These are phyloP conservation scores for Charina bottae DNA, from an alignment of 2,113 vertebrate species.

Conservation along the genomic window DNA sequence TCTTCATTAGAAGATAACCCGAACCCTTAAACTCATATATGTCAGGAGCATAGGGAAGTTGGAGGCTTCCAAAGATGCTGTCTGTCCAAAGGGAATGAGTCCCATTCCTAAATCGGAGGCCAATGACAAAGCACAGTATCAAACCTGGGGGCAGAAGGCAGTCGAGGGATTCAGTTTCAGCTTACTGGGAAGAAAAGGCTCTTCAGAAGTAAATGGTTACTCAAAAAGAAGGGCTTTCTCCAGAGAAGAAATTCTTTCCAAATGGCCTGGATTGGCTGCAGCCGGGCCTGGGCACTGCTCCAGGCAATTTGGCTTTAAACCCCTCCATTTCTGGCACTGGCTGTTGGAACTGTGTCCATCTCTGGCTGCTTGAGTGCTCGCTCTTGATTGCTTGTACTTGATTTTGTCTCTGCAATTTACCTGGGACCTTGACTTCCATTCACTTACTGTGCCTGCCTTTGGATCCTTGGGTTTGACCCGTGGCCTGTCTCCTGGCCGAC, in stretches of 20 bases:
- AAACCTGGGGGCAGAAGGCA: background rate
- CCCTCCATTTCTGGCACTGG: background rate
- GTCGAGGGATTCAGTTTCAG: background rate
- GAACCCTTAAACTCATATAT: background rate
- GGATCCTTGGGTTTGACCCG: background rate
- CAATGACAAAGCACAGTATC: background rate
- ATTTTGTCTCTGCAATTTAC: background rate
- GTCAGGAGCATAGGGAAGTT: background rate
- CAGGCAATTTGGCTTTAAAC: background rate
- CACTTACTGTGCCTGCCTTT: background rate
- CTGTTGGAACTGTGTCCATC: background rate
- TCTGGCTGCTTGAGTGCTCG: background rate
- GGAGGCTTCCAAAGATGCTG: background rate
- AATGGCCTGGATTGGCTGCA: background rate
- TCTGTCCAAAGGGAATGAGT: background rate
- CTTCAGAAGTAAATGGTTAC: background rate
- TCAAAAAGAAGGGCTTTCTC: background rate
- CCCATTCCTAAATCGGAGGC: background rate
- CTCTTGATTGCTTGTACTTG: background rate
- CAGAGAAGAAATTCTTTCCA: background rate
- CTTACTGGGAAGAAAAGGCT: background rate
- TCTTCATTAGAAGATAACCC: background rate
- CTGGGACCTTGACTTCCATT: background rate
- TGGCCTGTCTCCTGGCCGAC: background rate
- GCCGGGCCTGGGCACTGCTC: background rate